These are phyloP conservation scores for Dorcus parallelipipedus DNA, from an alignment of 2,888 invertebrate genomes.

Conservation along the genomic window DNA sequence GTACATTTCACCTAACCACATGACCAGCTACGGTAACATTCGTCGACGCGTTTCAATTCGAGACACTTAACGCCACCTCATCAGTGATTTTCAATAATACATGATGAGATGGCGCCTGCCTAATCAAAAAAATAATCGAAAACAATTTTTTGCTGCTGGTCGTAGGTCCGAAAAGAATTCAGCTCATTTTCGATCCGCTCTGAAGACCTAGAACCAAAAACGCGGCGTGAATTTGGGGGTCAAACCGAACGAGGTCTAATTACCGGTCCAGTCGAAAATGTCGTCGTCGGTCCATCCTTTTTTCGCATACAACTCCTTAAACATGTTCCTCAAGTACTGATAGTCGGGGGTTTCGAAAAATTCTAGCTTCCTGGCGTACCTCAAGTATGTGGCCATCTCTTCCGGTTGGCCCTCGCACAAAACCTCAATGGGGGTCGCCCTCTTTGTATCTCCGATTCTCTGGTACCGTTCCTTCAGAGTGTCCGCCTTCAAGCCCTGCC, in stretches of 20 bases:
- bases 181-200: too few species aligned
- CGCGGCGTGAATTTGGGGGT: too few species aligned
- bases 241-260: background rate
- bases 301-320: slow-evolving; percentile 86
- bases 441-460: slow-evolving; percentile 99
- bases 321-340: slow-evolving; percentile 93
- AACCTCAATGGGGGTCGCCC: slow-evolving; percentile 96
- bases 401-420: slow-evolving; percentile 86
- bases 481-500: slow-evolving; percentile 92
- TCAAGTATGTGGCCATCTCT: slow-evolving; percentile 94
- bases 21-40: too few species aligned
- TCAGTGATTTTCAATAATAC: too few species aligned
- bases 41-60: too few species aligned
- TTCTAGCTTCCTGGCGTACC: slow-evolving; percentile 93
- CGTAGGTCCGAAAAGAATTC: too few species aligned
- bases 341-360: slow-evolving; percentile 99
- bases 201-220: too few species aligned
- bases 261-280: slow-evolving; percentile 91
- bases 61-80: too few species aligned
- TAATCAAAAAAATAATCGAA: too few species aligned
- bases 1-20: too few species aligned
- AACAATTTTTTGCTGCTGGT: too few species aligned
- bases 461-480: slow-evolving; percentile 64
- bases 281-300: slow-evolving; percentile 85
- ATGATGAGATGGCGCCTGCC: too few species aligned